Conservation (phyloP, 2,797 vertebrate species). For the Chromis chromis region DNA sequence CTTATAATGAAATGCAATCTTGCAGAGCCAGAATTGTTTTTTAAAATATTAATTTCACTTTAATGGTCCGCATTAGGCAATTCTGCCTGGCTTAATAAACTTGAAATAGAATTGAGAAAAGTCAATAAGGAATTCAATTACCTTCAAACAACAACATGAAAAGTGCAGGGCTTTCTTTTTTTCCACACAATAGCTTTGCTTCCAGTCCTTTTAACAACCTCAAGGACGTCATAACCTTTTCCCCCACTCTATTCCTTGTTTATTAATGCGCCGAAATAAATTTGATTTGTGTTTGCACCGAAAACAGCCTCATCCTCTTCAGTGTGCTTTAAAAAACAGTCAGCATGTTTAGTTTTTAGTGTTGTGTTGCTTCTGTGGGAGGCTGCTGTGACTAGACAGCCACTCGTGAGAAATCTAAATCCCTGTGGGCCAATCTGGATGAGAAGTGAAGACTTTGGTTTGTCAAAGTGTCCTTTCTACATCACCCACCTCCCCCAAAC, state of each 20-base stretch:
- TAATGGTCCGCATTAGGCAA: conserved; percentile 83
- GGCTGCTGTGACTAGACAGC: conserved; percentile 48
- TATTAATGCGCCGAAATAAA: conserved; percentile 30
- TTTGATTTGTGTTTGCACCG: conserved; percentile 40
- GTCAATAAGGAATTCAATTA: conserved; percentile 87
- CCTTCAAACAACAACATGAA: conserved; percentile 76
- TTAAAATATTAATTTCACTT: conserved; percentile 85
- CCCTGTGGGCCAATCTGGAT: conserved; percentile 61
- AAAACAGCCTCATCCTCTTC: conserved; percentile 39
- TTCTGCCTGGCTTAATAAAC: conserved; percentile 83
- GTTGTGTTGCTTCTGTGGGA: conserved; percentile 28
- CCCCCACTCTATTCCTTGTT: conserved; percentile 26
- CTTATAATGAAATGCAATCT: conserved; percentile 81
- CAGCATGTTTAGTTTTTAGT: conserved; percentile 33
- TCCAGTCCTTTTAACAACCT: conserved; percentile 55
- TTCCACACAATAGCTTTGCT: conserved; percentile 28
- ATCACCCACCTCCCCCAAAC: conserved; percentile 48
- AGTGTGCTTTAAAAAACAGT: conserved; percentile 15
- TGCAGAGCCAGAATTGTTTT: conserved; percentile 75
- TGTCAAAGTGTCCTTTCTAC: conserved; percentile 82
- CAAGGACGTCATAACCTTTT: conserved; percentile 70
- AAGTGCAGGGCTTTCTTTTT: conserved; percentile 61
- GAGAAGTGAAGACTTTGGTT: conserved; percentile 62
- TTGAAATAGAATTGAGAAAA: conserved; percentile 84
- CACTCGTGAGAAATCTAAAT: conserved; percentile 57